Base-by-base conservation (phyloP, 2,113 vertebrate species). In the Istiophorus platypterus region DNA sequence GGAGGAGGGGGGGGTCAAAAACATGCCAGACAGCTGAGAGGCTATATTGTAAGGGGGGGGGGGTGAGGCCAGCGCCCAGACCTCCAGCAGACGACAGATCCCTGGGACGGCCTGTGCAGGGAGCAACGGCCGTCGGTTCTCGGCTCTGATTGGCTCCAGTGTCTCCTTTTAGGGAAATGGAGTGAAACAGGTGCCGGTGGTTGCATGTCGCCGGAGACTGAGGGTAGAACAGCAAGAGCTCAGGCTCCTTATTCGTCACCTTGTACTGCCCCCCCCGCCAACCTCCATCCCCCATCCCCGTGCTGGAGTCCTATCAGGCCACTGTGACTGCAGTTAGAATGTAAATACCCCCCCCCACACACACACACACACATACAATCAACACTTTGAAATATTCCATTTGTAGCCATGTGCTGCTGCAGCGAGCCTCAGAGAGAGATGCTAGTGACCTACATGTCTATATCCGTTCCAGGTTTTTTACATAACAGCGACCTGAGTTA, bases 111-210 rank as follows among this genome's bases (percentile, higher is more conserved):
- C 88, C 77, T 85, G 85, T 82, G 86, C 79, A 29, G 42, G 68
- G 67, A 74, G 73, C 54, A 47, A 78, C 54, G 31, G 24, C n/a
- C 8, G 34, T n/a, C 34, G 26, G 77, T 82, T 22, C 91, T 81
- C 76, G 41, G 49, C 85, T 92, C 90, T 93, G 93, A 95, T 95
- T 95, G 95, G 95, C 89, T 91, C 90, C 82, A 45, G 77, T 77
- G 85, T 95, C 85, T 95, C 95, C 95, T 96, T 96, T 93, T 96
- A 96, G 93, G 95, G 95, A 87, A 91, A 88, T 95, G 80, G 81
- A 88, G 92, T 84, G 85, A 85, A 90, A 92, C 93, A 92, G 92
- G 92, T 95, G 92, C 88, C 93, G 82, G 82, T 22, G 72, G 80
- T 81, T 77, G 76, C 76, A 70, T 62, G 54, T 81, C 59, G 62